phyloP scores from a whole-genome alignment of 2,113 vertebrate genomes.

The Silurus glanis region DNA sequence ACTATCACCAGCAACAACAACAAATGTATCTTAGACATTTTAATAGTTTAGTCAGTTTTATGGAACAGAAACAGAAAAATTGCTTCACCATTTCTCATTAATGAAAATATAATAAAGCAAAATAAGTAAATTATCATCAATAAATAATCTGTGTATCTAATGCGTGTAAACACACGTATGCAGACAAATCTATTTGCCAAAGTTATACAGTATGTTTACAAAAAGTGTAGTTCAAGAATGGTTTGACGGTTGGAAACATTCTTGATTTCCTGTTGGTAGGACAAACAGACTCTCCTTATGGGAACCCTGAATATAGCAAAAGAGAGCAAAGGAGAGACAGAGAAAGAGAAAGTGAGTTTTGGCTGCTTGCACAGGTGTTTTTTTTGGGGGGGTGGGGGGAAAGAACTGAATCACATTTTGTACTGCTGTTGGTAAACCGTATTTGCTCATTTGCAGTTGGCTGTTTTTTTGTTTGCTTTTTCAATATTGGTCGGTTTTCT shows the following conservation, averaged over 20 bases:
- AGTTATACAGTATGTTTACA: not conserved
- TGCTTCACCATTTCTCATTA: not conserved
- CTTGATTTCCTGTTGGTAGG: not conserved
- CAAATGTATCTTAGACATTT: not conserved
- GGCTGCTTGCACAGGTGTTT: conserved; percentile 19
- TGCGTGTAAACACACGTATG: not conserved
- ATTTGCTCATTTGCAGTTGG: conserved; percentile 35
- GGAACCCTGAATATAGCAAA: conserved; percentile 11
- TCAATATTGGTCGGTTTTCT: conserved; percentile 25
- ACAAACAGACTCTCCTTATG: conserved; percentile 35
- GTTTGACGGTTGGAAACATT: not conserved
- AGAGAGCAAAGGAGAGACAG: not conserved
- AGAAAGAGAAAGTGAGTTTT: conserved; percentile 17
- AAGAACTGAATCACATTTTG: conserved; percentile 33
- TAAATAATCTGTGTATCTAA: not conserved
- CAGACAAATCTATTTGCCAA: not conserved
- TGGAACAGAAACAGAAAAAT: not conserved
- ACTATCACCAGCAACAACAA: not conserved
- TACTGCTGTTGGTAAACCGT: conserved; percentile 17
- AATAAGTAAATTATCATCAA: not conserved
- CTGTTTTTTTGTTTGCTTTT: conserved; percentile 37
- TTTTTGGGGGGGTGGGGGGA: conserved; percentile 10
- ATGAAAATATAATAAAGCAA: not conserved
- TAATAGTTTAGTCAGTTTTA: too few relatives aligned
- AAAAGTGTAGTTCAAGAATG: conserved; percentile 1